Percentiles rank a stretch among this genome's conserved stretches.
Conservation (phyloP, 2,113 vertebrate genomes). For the Pyxicephalus adspersus region DNA sequence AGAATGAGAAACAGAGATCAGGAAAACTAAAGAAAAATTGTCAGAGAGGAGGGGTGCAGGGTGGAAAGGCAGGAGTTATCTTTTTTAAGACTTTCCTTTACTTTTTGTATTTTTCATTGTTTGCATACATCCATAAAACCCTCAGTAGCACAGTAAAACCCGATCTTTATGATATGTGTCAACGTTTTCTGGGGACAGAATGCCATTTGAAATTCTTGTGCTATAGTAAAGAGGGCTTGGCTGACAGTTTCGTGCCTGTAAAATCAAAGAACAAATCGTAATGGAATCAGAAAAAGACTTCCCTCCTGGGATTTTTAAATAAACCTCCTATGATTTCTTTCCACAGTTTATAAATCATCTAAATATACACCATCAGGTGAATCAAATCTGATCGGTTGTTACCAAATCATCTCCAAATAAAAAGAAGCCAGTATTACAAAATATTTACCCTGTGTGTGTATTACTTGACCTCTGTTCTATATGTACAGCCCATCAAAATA, state of each 20-base stretch:
- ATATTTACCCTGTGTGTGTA: too few species aligned
- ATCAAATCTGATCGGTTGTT: too few species aligned
- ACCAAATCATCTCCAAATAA: too few species aligned
- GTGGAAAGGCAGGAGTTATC: not conserved
- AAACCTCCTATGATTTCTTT: not conserved
- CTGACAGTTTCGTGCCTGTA: conserved; percentile 8
- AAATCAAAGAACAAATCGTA: not conserved
- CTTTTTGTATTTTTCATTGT: not conserved
- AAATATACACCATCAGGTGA: too few species aligned
- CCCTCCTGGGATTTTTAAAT: conserved; percentile 11
- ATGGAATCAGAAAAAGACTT: not conserved
- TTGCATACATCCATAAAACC: conserved; percentile 24
- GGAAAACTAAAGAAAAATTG: too few species aligned
- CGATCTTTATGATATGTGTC: conserved; percentile 25
- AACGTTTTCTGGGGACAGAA: conserved; percentile 19
- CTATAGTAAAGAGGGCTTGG: conserved; percentile 38
- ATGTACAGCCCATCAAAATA: too few species aligned
- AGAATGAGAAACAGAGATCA: not conserved
- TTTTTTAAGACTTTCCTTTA: not conserved
- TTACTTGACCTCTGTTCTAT: too few species aligned
- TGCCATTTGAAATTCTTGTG: conserved; percentile 4
- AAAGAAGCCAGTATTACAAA: too few species aligned
- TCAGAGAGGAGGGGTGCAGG: not conserved
- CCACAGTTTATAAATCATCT: too few species aligned
- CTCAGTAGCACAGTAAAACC: not conserved